Base-by-base conservation (phyloP, 1,140 invertebrate species). In the Lucilia sericata region DNA sequence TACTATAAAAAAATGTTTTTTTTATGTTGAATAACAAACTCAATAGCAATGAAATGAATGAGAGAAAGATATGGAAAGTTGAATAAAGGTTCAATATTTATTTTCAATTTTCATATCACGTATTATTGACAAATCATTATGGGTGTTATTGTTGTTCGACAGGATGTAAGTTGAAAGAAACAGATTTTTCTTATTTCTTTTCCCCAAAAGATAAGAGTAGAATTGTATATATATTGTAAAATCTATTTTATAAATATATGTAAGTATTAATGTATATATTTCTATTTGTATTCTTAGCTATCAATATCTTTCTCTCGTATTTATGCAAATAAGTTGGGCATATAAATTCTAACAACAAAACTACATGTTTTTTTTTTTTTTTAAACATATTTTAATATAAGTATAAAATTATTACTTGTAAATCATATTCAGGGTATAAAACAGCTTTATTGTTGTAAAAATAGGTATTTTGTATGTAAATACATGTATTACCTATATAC, bases 61-160 rank as follows among this genome's bases (percentile, higher is more conserved):
- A 21, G 65, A 55, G 49, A 49, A 12, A 49, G 51, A 55, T 12
- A 12, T 21, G 65, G 21, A 21, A 9, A 17, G 13, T 60, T n/a
- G 14, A 17, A 60, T n/a, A 14, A 60, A 60, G n/a, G 65, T 70
- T 21, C 19, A 70, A 70, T 70, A 70, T 70, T 70, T 80, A 51
- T 80, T 80, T 80, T 80, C 8, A 80, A 49, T 49, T 80, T 80
- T 80, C 76, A 80, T 80, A 21, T 80, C 76, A 80, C 76, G 76
- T 80, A 51, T 80, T 80, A 80, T 80, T 80, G 76, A 80, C 76
- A 80, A 80, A 80, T 80, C 76, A 80, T 80, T 80, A 80, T 80
- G 76, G 76, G 42, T 80, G 21, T 80, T 80, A 80, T 80, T 80
- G 76, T 80, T 80, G 76, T 49, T 51, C 76, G 76, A 80, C 76